Conservation (phyloP, 30 jellyfish, hydroid and myxozoan genomes). For the Turritopsis dohrnii region DNA sequence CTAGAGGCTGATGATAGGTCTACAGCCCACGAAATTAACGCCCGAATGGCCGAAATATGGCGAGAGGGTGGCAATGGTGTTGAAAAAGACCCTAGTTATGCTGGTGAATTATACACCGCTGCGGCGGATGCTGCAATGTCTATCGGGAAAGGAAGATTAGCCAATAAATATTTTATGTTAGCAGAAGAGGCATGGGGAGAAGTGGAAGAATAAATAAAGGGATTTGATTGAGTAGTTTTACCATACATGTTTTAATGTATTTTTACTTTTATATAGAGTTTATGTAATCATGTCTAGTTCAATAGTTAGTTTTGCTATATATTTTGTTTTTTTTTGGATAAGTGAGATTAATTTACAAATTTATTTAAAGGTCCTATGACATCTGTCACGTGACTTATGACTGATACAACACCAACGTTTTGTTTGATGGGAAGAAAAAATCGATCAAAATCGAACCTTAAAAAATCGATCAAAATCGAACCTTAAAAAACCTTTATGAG, state of each 20-base stretch:
- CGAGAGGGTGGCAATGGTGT: slow-evolving; percentile 88
- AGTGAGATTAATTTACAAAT: not conserved
- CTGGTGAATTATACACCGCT: slow-evolving; percentile 83
- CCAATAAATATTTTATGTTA: slow-evolving; percentile 79
- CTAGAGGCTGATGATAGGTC: slow-evolving; percentile 34
- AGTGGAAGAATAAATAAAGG: slow-evolving; percentile 41
- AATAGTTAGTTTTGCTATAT: not conserved
- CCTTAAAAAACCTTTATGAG: no score
- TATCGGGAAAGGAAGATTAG: slow-evolving; percentile 87
- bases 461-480: no score
- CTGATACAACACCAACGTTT: no score
- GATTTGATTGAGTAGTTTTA: not conserved
- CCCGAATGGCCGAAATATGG: slow-evolving; percentile 94
- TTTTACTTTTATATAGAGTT: not conserved
- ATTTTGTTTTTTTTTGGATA: not conserved
- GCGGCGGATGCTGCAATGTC: slow-evolving; percentile 96
- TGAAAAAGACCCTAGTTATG: slow-evolving; percentile 65
- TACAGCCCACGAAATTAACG: slow-evolving; percentile 75
- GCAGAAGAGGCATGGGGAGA: slow-evolving; percentile 98
- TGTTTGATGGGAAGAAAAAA: no score
- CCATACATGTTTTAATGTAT: not conserved
- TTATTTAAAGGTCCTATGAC: no score
- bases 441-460: no score
- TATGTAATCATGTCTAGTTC: not conserved
- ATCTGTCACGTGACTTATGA: no score